Conservation (phyloP, 2,888 invertebrate species). For the Morinoia aosen region DNA sequence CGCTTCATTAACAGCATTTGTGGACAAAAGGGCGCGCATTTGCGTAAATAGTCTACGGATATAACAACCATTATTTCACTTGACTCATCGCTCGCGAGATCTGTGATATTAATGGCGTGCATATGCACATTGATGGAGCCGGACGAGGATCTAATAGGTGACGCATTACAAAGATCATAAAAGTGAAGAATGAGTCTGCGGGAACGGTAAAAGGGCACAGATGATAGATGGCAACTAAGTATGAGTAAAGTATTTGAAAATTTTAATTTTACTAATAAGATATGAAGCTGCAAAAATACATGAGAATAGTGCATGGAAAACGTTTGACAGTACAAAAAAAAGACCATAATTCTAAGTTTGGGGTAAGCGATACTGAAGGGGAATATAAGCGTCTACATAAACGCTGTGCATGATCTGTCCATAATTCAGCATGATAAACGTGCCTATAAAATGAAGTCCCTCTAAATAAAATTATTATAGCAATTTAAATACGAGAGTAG, state of each 20-base stretch:
- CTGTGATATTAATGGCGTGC: neutral
- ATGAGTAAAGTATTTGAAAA: neutral
- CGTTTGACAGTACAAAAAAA: neutral
- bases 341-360: neutral
- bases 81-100: neutral
- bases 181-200: neutral
- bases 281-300: neutral
- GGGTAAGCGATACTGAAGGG: neutral
- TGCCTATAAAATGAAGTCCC: too few relatives aligned
- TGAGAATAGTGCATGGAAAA: neutral
- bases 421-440: too few relatives aligned
- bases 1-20: neutral
- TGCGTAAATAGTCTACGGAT: neutral
- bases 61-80: neutral
- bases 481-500: too few relatives aligned
- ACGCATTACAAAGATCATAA: neutral
- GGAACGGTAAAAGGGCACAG: neutral
- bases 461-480: too few relatives aligned
- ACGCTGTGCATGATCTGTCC: too few relatives aligned
- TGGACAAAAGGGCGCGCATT: neutral
- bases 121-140: neutral
- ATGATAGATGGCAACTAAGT: neutral
- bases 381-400: too few relatives aligned
- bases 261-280: neutral
- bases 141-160: neutral